Percentiles rank a stretch among this genome's conserved stretches.
Conservation (phyloP, 2,797 vertebrate species). For the Chelidonichthys spinosus region DNA sequence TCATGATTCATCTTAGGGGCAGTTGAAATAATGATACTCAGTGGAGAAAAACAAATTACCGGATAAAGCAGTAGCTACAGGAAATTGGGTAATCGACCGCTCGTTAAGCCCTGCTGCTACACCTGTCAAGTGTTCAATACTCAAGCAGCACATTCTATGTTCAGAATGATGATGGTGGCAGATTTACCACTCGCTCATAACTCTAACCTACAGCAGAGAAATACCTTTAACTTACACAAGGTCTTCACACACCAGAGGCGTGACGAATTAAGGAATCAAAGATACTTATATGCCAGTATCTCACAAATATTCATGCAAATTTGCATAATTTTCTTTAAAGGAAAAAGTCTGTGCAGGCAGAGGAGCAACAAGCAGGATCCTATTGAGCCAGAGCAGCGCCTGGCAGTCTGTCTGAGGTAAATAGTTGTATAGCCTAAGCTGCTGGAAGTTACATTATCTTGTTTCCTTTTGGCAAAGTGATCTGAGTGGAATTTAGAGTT, state of each 20-base stretch:
- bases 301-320: too few relatives aligned
- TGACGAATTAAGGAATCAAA: not conserved
- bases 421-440: not conserved
- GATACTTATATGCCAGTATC: not conserved
- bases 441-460: not conserved
- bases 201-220: not conserved
- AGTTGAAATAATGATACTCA: conserved; percentile 48
- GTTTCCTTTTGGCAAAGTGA: not conserved
- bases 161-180: not conserved
- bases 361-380: not conserved
- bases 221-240: not conserved
- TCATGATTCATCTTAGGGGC: conserved; percentile 32
- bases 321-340: too few relatives aligned
- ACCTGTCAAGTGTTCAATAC: conserved; percentile 13
- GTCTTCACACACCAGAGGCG: not conserved
- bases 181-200: not conserved
- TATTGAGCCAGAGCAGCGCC: not conserved
- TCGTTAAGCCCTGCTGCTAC: not conserved
- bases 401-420: not conserved
- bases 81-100: conserved; percentile 4
- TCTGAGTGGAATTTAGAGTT: not conserved
- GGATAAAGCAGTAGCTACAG: not conserved
- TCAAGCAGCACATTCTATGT: not conserved
- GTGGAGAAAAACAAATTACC: not conserved
- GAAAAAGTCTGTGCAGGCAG: too few relatives aligned